Base-by-base conservation (phyloP, 1,140 invertebrate species). In the Camponotus floridanus region DNA sequence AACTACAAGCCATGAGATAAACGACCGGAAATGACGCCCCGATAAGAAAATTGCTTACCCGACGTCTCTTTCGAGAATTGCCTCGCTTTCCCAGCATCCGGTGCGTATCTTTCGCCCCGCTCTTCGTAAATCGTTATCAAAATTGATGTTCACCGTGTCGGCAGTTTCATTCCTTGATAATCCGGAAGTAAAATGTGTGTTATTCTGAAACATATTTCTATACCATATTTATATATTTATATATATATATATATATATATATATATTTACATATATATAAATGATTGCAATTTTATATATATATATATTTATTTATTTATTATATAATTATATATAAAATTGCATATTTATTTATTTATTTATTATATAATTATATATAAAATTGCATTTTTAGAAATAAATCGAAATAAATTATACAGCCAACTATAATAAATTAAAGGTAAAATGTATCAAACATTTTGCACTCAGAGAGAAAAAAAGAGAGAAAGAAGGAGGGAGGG, bases 21-120 rank as follows among this genome's bases (percentile, higher is more conserved):
- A 95, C 93, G 94, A 94, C 93, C 93, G 94, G 93, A 95, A 95
- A 95, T 94, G 92, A 94, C 93, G 91, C 76, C 71, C 92, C 87
- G 94, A 95, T 95, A 95, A 95, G 93, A 93, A 94, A 94, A 94
- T 94, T 92, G 93, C 92, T 94, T 92, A 93, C 87, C 87, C 91
- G 76, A 91, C 83, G 87, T 91, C 83, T 85, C 86, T 86, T 74
- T 62, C 55, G 88, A 88, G 86, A 92, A 92, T 92, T 91, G 88
- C 64, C 85, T 91, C 86, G 83, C 85, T 90, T 91, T 91, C 86
- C 87, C 91, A 88, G 86, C 86, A 87, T 87, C 87, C 88, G 76
- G 36, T 86, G 89, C 81, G 87, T 80, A 70, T 76, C 85, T 85
- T 57, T 26, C 31, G 31, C 21, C 61, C n/a, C 8, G n/a, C 39